Percentiles rank a stretch among this genome's conserved stretches.
phyloP scores from a whole-genome alignment of 2,888 invertebrate genomes.

The Nematopogon swammerdamellus region DNA sequence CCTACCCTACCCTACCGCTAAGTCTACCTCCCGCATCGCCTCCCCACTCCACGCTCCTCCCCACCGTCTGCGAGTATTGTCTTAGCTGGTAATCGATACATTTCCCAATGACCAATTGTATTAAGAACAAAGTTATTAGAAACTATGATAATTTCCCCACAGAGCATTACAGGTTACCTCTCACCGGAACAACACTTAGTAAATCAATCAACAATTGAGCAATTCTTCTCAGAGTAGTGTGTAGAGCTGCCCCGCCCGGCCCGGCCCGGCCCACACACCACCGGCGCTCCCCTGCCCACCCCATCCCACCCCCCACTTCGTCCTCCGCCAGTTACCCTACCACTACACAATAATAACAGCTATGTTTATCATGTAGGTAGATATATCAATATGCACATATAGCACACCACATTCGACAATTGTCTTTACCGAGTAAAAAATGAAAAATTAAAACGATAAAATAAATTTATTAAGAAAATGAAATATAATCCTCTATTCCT shows the following conservation, averaged over 20 bases:
- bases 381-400: background rate
- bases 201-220: background rate
- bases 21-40: too few species aligned
- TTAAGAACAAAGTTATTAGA: too few species aligned
- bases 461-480: background rate
- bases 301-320: background rate
- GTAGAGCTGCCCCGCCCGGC: background rate
- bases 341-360: background rate
- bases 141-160: background rate
- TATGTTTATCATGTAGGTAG: background rate
- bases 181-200: background rate
- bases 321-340: too few species aligned
- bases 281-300: background rate
- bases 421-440: background rate
- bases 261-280: background rate
- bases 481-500: background rate
- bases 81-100: too few species aligned
- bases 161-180: background rate
- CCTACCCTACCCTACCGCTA: too few species aligned
- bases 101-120: too few species aligned
- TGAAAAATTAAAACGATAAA: background rate
- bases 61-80: too few species aligned
- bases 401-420: background rate
- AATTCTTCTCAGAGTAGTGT: background rate
- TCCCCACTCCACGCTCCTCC: too few species aligned